These are phyloP conservation scores for Aeoliscus strigatus DNA, from an alignment of 2,797 vertebrate species.

Conservation along the genomic window DNA sequence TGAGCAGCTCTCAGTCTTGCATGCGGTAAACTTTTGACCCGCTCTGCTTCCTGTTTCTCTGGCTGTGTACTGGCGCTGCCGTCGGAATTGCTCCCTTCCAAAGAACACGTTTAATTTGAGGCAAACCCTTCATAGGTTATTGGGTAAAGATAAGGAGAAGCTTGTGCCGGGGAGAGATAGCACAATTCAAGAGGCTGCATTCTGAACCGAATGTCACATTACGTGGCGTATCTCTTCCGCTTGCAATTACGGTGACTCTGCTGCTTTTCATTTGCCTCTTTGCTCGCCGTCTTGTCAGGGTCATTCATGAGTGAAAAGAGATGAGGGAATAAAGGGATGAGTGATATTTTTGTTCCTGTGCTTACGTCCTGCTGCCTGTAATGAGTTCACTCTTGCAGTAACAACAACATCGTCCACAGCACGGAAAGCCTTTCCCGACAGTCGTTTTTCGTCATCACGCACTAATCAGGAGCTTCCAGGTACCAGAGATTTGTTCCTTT, in stretches of 20 bases:
- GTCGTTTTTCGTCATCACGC: too few species aligned
- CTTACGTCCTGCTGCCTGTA: slow-evolving; percentile 19
- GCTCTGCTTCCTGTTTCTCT: slow-evolving; percentile 15
- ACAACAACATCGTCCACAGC: too few species aligned
- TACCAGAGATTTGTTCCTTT: too few species aligned
- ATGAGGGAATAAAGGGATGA: slow-evolving; percentile 32
- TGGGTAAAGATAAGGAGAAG: slow-evolving; percentile 42
- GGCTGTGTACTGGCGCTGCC: slow-evolving; percentile 5
- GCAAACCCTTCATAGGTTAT: slow-evolving; percentile 46
- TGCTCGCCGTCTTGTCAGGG: slow-evolving; percentile 29
- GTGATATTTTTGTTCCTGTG: slow-evolving; percentile 14
- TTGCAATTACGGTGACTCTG: slow-evolving; percentile 30
- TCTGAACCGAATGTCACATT: slow-evolving; percentile 52
- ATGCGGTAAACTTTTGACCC: slow-evolving; percentile 32
- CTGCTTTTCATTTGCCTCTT: slow-evolving; percentile 37
- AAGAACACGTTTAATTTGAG: slow-evolving; percentile 40
- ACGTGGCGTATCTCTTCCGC: slow-evolving; percentile 21
- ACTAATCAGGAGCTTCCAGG: too few species aligned
- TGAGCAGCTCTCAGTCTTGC: slow-evolving; percentile 9
- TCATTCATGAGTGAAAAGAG: slow-evolving; percentile 36
- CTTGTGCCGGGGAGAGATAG: slow-evolving; percentile 29
- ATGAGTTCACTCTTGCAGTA: slow-evolving; percentile 26
- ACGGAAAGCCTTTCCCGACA: too few species aligned
- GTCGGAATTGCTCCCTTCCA: slow-evolving; percentile 21
- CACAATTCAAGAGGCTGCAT: slow-evolving; percentile 47